These are phyloP conservation scores for Aricia agestis DNA, from an alignment of 1,140 invertebrate genomes.

Conservation along the genomic window DNA sequence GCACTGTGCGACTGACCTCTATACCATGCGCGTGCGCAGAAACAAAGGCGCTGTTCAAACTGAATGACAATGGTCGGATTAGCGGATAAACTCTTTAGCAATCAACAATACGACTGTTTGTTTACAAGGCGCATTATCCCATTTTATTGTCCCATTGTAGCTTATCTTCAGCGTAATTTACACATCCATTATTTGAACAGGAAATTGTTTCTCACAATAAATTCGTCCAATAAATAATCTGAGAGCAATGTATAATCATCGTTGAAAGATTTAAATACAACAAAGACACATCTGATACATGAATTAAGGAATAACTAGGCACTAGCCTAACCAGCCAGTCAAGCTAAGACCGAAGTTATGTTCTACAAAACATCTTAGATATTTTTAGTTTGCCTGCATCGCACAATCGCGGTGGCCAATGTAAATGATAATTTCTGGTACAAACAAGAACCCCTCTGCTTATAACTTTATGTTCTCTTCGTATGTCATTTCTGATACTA, in stretches of 20 bases:
- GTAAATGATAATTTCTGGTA: too few species aligned
- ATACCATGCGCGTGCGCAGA: background rate
- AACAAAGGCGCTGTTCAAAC: background rate
- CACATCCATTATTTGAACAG: background rate
- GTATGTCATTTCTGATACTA: too few species aligned
- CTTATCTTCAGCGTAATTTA: background rate
- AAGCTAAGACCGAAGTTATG: too few species aligned
- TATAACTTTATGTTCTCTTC: too few species aligned
- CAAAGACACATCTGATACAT: too few species aligned
- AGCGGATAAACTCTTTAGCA: background rate
- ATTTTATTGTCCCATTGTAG: background rate
- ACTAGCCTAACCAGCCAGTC: too few species aligned
- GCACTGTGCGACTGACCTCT: background rate
- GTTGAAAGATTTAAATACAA: too few species aligned
- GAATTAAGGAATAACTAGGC: too few species aligned
- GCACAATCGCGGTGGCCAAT: too few species aligned
- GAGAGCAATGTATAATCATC: background rate
- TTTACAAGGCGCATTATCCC: background rate
- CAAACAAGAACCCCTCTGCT: too few species aligned
- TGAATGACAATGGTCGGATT: background rate
- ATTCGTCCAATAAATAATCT: background rate
- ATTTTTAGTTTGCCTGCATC: too few species aligned
- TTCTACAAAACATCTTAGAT: too few species aligned
- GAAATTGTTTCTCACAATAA: background rate
- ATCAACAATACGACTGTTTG: constrained; percentile 2